Evolutionary conservation across 2,888 invertebrate species (phyloP), one percentile per base, ranked within the genome.

Genomic region (Epirrhoe alternata): DNA sequence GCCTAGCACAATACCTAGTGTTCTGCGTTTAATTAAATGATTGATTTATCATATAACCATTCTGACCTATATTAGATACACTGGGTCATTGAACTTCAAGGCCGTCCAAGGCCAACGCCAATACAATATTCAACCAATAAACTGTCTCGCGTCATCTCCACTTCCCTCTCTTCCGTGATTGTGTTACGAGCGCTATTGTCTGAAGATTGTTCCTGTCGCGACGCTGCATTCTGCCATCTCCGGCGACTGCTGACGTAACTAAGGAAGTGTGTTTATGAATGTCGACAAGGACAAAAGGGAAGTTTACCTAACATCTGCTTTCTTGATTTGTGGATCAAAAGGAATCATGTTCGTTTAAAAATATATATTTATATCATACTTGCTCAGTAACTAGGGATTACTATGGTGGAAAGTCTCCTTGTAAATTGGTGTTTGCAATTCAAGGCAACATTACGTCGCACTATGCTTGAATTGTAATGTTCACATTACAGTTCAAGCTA

Each of bases 51-150:
- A 12, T 42, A 7, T 49, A 33, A 17, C 8, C n/a, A 24, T 42
- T 55, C 17, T 24, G 51, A 45, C 65, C 51, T 54, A 61, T 17
- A 53, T 57, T 31, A 38, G 33, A 24, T 35, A 53, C 54, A 14
- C 30, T n/a, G 12, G 50, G 50, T 12, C 62, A 33, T 62, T 59
- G 62, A 62, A 59, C 66, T 35, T 45, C 61, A 66, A 66, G 61
- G 66, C 58, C 61, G 66, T 58, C 54, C 50, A 66, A 66, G 66
- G 62, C 35, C 59, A 53, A 31, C 51, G 17, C 49, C 50, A 57
- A 63, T 56, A 67, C 67, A 62, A 59, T 66, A 54, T 58, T 59
- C 51, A 62, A 38, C 56, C 67, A 63, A 63, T 67, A 67, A 66
- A 63, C 63, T 54, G 59, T 60, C 49, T 54, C 47, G 31, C 35